phyloP scores from a whole-genome alignment of 23 tunicate species.

The Halocynthia aurantium region DNA sequence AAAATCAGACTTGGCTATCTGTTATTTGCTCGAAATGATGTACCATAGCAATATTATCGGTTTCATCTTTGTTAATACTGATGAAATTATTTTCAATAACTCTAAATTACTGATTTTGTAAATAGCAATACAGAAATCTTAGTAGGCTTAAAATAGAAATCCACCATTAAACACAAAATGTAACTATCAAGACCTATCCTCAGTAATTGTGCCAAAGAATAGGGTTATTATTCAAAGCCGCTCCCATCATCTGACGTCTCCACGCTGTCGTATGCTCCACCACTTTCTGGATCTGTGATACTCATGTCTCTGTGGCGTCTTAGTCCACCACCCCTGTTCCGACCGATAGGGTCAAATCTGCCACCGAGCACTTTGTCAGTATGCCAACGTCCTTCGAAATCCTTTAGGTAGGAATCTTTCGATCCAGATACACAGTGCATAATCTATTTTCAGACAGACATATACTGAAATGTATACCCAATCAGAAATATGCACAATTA shows the following conservation, averaged over 20 bases:
- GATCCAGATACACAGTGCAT: not conserved
- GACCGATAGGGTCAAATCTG: slow-evolving; percentile 37
- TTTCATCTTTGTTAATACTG: too few species aligned
- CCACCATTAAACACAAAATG: too few species aligned
- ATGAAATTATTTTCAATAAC: too few species aligned
- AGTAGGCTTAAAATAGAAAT: too few species aligned
- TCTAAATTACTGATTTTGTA: too few species aligned
- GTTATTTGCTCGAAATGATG: too few species aligned
- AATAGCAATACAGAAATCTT: too few species aligned
- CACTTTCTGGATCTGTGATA: slow-evolving; percentile 47
- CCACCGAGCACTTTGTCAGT: slow-evolving; percentile 37
- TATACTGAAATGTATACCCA: not conserved
- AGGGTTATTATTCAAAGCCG: slow-evolving; percentile 35
- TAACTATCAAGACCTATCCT: too few species aligned
- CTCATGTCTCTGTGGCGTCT: slow-evolving; percentile 60
- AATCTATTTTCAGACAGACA: not conserved
- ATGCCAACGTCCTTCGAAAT: slow-evolving; percentile 54
- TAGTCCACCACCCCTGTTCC: slow-evolving; percentile 27
- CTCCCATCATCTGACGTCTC: slow-evolving; percentile 60
- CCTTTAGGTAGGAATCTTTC: slow-evolving; percentile 21
- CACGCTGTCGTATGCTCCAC: slow-evolving; percentile 20
- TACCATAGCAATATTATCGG: too few species aligned
- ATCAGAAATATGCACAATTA: not conserved
- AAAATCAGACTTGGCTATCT: too few species aligned
- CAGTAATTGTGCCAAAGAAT: too few species aligned